Conservation (phyloP, 2,113 vertebrate species). For the Lophochroa leadbeateri region DNA sequence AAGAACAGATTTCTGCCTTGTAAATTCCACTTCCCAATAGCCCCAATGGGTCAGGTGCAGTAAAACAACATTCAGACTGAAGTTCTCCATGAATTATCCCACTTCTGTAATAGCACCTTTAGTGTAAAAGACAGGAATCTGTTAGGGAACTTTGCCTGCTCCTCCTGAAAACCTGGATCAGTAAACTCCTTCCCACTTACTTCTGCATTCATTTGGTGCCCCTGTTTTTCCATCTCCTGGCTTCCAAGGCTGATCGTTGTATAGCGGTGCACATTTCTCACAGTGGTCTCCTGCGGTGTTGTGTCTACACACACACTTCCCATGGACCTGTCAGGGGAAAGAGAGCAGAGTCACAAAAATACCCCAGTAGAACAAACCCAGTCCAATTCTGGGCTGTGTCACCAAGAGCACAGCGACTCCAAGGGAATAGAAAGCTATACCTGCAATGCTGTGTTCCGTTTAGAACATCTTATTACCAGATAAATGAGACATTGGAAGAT, state of each 20-base stretch:
- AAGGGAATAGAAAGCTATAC: not conserved
- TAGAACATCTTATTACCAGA: not conserved
- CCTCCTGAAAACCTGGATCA: not conserved
- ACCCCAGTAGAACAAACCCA: not conserved
- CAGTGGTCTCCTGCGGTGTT: constrained; percentile 88
- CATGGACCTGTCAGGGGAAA: constrained; percentile 74
- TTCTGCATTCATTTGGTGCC: constrained; percentile 84
- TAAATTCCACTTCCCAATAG: not conserved
- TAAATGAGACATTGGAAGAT: not conserved
- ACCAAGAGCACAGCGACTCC: not conserved
- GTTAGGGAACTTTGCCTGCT: not conserved
- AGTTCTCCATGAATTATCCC: not conserved
- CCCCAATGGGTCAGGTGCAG: not conserved
- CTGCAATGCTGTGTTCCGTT: not conserved
- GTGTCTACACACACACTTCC: constrained; percentile 84
- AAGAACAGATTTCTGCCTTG: not conserved
- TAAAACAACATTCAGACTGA: not conserved
- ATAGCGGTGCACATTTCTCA: constrained; percentile 81
- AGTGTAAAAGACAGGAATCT: not conserved
- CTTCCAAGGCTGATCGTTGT: constrained; percentile 86
- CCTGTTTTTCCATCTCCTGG: constrained; percentile 86
- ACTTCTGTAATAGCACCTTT: not conserved
- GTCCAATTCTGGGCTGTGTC: not conserved
- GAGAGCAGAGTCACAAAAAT: not conserved
- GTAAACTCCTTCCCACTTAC: constrained; percentile 69